Evolutionary conservation across 2,113 vertebrate species (phyloP), one percentile per base, ranked within the genome.

Genomic region (Corydoras sp.): DNA sequence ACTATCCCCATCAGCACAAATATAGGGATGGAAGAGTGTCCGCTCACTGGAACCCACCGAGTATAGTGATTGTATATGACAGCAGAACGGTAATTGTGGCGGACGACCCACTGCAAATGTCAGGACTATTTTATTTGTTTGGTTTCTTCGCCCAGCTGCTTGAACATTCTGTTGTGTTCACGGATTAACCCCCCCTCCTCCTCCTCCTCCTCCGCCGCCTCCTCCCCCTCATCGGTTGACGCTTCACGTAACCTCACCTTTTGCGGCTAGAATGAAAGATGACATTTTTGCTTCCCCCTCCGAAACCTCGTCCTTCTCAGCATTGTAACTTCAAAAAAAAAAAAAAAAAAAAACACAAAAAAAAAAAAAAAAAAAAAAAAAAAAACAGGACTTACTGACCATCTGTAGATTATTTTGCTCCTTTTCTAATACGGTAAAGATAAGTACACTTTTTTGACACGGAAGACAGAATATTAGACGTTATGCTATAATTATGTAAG

Each of bases 401-500:
- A 72, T 69, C 66, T 75, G 72, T 79, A 82, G 81, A 74, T 65
- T 50, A 65, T 74, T 76, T 71, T 49, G 50, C 80, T 79, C 69
- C 66, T 70, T 80, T 72, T 84, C 50, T 81, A 81, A 77, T 72
- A 75, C 77, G 80, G 53, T 82, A 81, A 58, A 31, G 54, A 66
- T 14, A 62, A 67, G 64, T 73, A 72, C 75, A 74, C 68, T 79
- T 82, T 85, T 43, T 82, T 83, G 83, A 79, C 75, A 77, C 74
- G 79, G 82, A 83, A 63, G 74, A 84, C 82, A 88, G 83, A 83
- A 77, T 82, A 85, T 79, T 88, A 87, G 85, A 87, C 89, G 87
- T 90, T 86, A 86, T 71, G 83, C 82, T 87, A 87, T 84, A 85
- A 86, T 61, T 61, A 83, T 89, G 85, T 91, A 85, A 4, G 35